Evolutionary conservation across 2,888 invertebrate genomes (phyloP), one percentile per base, ranked within the genome.

Genomic region (Drosophila falleni): DNA sequence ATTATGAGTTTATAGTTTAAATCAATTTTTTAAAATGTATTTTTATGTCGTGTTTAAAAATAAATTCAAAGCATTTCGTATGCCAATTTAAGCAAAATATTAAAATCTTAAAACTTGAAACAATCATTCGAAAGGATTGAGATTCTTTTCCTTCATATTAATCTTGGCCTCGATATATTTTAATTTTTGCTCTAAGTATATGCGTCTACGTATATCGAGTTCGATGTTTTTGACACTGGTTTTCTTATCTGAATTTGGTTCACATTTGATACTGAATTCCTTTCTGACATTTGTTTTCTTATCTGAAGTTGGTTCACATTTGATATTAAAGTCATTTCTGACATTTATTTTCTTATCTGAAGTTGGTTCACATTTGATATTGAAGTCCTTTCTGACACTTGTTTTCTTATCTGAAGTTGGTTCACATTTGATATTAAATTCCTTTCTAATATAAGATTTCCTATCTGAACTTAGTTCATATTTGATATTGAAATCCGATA

Each of bases 121-220:
- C 5, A n/a, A 37, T 37, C 8, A 37, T 37, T 35, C 1, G 35
- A 35, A 6, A 6, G 35, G 0, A 13, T 1, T 0, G 1, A n/a
- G 19, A 11, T 19, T 11, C 42, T 19, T 42, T 3, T 42, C 42
- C 5, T 42, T 42, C 5, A 2, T 31, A 29, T 8, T n/a, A 10
- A 53, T 44, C 37, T 29, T 41, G 1, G 8, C 15, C 54, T 61
- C 60, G 2, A 53, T 33, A 16, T 31, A 10, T 44, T 37, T 44
- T 13, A 16, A 19, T 15, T 23, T 73, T 6, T 29, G 42, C 26
- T 60, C 9, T 9, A 60, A 33, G 8, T 23, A 13, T 41, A n/a
- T 15, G 13, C 23, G 19, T 10, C 33, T 19, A 31, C 31, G 49
- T 5, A 0, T 15, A 3, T 44, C 8, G 8, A 26, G 3, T 5